These are phyloP conservation scores for Ips nitidus DNA, from an alignment of 1,140 invertebrate species.

Conservation along the genomic window DNA sequence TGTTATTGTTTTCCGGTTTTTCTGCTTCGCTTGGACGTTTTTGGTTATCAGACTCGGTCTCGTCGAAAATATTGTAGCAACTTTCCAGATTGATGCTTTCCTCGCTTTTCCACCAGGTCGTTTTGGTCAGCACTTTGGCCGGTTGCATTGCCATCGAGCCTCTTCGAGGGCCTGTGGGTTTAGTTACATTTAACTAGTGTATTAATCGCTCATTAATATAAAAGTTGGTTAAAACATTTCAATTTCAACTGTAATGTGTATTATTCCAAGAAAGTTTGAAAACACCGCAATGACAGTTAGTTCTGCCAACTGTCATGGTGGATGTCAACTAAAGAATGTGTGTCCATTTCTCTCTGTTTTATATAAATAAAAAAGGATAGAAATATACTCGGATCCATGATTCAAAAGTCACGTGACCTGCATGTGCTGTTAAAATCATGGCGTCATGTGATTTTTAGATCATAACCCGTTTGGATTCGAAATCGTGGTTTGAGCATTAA, in stretches of 20 bases:
- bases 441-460: no score
- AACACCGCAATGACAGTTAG: no score
- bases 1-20: background rate
- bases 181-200: background rate
- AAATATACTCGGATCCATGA: no score
- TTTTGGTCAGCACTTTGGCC: constrained; percentile 25
- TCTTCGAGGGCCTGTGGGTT: constrained; percentile 8
- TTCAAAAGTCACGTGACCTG: no score
- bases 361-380: no score
- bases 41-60: constrained; percentile 1
- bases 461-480: no score
- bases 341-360: no score
- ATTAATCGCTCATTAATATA: background rate
- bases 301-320: no score
- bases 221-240: no score
- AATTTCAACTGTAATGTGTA: background rate
- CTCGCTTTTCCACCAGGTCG: constrained; percentile 36
- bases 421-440: no score
- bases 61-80: constrained; percentile 37
- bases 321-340: no score
- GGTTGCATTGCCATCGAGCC: background rate
- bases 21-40: background rate
- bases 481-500: no score
- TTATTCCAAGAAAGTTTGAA: background rate
- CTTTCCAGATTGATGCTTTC: constrained; percentile 36